Base-by-base conservation (phyloP, 2,113 vertebrate genomes). In the Eonycteris spelaea region DNA sequence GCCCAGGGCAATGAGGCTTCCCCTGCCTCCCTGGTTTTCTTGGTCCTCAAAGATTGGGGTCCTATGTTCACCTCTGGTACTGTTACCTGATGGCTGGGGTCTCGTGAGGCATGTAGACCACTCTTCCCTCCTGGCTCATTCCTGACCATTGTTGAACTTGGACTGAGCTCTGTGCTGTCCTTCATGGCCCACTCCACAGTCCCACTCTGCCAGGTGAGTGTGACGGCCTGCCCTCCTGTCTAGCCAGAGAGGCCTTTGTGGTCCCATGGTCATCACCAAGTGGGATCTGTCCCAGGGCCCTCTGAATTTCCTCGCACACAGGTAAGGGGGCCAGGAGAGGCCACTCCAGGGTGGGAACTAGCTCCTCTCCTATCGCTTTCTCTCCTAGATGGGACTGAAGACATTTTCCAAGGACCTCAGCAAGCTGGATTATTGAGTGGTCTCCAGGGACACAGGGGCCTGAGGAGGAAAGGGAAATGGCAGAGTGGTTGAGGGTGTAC, bases 401-500 rank as follows among this genome's bases (percentile, higher is more conserved):
- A 61, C 24, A 18, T 35, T 77, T 79, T 38, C 7, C 55, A 0
- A 13, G 38, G 28, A 78, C 18, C 4, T 9, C 45, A 3, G n/a
- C 43, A 55, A 75, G 30, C 15, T 90, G 63, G n/a, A 22, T 22
- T 40, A 1, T 55, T 1, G 63, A 68, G 5, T 18, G 55, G 22
- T 61, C 8, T 30, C 22, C 9, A 74, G 67, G 22, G 5, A 53
- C 38, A 70, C 5, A 22, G 24, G 57, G 30, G 21, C 16, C 8
- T 73, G 77, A 68, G 3, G 61, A 0, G 4, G 0, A 3, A 26
- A 16, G 35, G 6, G 0, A 11, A 3, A 40, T 2, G 38, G 35
- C n/a, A 9, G 18, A 70, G n/a, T 3, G 26, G n/a, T 1, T 0
- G 1, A 61, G 1, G 7, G 6, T 2, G 55, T 73, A 3, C 3